Conservation (phyloP, 2,113 vertebrate species). For the Crotalus viridis region DNA sequence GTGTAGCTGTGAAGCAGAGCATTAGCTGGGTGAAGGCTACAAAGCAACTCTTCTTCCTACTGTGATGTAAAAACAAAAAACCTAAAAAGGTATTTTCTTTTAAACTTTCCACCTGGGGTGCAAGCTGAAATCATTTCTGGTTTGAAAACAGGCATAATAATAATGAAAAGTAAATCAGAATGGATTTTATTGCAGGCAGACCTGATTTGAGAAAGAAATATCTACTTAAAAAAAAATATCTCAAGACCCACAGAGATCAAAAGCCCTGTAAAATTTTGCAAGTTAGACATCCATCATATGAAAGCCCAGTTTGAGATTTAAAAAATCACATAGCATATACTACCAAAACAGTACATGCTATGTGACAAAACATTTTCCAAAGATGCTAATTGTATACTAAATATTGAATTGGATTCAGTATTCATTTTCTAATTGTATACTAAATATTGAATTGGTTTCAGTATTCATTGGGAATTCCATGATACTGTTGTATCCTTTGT, state of each 20-base stretch:
- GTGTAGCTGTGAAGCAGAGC: constrained; percentile 83
- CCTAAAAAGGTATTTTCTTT: constrained; percentile 73
- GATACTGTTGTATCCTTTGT: background rate
- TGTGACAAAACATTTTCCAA: background rate
- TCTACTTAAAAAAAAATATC: constrained; percentile 25
- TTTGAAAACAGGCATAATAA: constrained; percentile 54
- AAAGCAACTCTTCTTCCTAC: constrained; percentile 94
- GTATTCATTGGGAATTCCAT: background rate
- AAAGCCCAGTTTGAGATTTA: constrained; percentile 37
- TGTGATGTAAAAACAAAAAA: constrained; percentile 78
- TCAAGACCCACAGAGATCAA: constrained; percentile 59
- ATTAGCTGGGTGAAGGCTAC: constrained; percentile 85
- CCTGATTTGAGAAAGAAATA: constrained; percentile 83
- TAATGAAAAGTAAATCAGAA: constrained; percentile 11
- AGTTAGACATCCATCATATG: constrained; percentile 23
- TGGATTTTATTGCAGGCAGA: constrained; percentile 81
- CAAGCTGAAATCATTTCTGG: constrained; percentile 82
- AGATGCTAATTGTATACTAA: background rate
- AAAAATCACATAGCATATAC: background rate
- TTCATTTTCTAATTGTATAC: background rate
- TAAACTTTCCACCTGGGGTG: constrained; percentile 86
- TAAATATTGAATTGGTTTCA: background rate
- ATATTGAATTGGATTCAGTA: background rate
- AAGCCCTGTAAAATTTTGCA: constrained; percentile 49
- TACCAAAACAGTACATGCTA: background rate